phyloP scores from a whole-genome alignment of 2,113 vertebrate genomes.

The Eulacestoma nigropectus region DNA sequence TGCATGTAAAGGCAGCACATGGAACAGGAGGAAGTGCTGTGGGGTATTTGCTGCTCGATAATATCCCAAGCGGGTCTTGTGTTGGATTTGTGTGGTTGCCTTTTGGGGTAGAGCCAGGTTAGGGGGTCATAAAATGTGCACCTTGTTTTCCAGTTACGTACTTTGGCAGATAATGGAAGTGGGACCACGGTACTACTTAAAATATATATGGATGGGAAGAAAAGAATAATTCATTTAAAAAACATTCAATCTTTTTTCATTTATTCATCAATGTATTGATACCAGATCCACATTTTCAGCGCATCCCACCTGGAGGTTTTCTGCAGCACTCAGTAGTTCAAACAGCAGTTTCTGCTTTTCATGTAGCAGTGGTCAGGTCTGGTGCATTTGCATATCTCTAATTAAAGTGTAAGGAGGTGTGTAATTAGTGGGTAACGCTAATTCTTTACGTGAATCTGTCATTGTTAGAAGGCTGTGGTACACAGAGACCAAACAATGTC shows the following conservation, averaged over 20 bases:
- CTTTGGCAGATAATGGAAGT: neutral
- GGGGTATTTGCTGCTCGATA: neutral
- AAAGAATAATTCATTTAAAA: neutral
- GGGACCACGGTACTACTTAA: neutral
- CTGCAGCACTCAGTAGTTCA: neutral
- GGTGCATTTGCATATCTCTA: neutral
- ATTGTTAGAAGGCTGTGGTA: neutral
- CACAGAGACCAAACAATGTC: neutral
- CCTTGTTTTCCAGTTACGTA: neutral
- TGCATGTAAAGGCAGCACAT: neutral
- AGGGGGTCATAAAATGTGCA: neutral
- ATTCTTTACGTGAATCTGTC: rapidly evolving
- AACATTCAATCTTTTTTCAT: neutral
- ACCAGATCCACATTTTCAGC: rapidly evolving
- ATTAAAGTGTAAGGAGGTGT: neutral
- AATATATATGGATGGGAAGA: neutral
- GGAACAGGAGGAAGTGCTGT: neutral
- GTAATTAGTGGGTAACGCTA: neutral
- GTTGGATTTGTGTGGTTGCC: neutral
- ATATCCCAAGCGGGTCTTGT: neutral
- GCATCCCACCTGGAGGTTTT: neutral
- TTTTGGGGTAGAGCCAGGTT: neutral
- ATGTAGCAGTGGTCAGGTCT: neutral
- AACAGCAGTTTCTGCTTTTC: neutral
- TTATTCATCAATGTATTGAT: neutral